Percentiles rank a stretch among this genome's conserved stretches.
phyloP scores from a whole-genome alignment of 1,140 invertebrate species.

The Pollicipes pollicipes region DNA sequence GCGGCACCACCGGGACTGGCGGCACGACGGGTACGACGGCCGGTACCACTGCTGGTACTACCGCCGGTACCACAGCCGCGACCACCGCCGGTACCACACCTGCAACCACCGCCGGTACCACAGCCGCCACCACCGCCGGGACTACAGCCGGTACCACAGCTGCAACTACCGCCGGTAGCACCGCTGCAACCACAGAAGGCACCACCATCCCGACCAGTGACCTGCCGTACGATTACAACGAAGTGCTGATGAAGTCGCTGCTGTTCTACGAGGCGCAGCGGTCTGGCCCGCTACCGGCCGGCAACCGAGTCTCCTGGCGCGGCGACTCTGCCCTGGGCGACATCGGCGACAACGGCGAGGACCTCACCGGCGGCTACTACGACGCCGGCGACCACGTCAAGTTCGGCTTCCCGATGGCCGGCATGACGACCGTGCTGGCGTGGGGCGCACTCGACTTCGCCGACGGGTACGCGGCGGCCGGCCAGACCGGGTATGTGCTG shows the following conservation, averaged over 20 bases:
- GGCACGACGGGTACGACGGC: too few species aligned
- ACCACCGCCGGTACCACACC: too few species aligned
- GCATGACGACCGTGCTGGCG: conserved; percentile 35
- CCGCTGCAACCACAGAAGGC: neutral
- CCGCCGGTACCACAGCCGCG: too few species aligned
- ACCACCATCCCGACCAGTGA: neutral
- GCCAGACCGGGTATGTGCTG: conserved; percentile 7
- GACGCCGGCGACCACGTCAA: conserved; percentile 47
- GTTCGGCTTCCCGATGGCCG: conserved; percentile 44
- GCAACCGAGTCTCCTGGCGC: conserved; percentile 39
- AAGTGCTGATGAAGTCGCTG: conserved; percentile 3
- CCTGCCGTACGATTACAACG: conserved; percentile 3
- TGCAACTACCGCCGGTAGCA: neutral
- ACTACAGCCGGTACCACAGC: neutral
- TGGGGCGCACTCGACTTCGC: conserved; percentile 39
- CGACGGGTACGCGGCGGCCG: conserved; percentile 31
- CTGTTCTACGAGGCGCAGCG: conserved; percentile 46
- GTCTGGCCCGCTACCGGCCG: conserved; percentile 37
- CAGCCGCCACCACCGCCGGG: neutral
- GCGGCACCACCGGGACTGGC: neutral
- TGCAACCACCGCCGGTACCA: neutral
- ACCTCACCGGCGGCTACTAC: conserved; percentile 46
- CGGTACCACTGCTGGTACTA: too few species aligned
- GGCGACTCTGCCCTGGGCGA: conserved; percentile 39
- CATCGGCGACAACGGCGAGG: conserved; percentile 33